Base-by-base conservation (phyloP, 1,140 invertebrate species). In the Argopecten irradians region DNA sequence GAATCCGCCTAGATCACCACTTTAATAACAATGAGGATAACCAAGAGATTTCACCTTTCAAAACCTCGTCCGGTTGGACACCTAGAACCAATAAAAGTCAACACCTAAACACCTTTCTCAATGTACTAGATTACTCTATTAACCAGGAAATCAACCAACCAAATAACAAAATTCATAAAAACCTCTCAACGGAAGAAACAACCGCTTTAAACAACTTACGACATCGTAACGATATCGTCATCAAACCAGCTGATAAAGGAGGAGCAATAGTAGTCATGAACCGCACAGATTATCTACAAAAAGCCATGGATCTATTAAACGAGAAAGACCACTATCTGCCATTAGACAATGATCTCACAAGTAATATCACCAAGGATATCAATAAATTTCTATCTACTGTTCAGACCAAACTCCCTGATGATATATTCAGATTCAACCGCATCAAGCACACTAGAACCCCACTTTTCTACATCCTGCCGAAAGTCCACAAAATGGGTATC, bases 221-320 rank as follows among this genome's bases (percentile, higher is more conserved):
- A 86, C 33, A 33, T 14, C 43, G 55, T 28, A 7, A 86, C 1
- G 33, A 55, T 82, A 34, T 87, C 28, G 35, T 87, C 22, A 87
- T 87, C 7, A 87, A 87, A 39, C 86, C 86, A 5, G 86, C 55
- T 7, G 55, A 87, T 55, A 87, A 82, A 34, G 86, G 86, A 16
- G 41, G 86, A 16, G 86, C 86, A 34, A 82, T 87, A 0, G 86
- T 87, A 11, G 34, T 87, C 13, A 87, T 85, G 84, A 39, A 85
- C n/a, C 28, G 34, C 28, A 33, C 34, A 5, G 84, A 22, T 41
- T 85, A 41, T 28, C 39, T 85, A 33, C 34, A 41, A 22, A 39
- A 85, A 33, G 84, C 84, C 33, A 39, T 41, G 32, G 35, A n/a
- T 22, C 84, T 41, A 85, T 28, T 85, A 5, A 41, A 41, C 11